Evolutionary conservation across 2,113 vertebrate species (phyloP).

Genomic region (Stegastes partitus): DNA sequence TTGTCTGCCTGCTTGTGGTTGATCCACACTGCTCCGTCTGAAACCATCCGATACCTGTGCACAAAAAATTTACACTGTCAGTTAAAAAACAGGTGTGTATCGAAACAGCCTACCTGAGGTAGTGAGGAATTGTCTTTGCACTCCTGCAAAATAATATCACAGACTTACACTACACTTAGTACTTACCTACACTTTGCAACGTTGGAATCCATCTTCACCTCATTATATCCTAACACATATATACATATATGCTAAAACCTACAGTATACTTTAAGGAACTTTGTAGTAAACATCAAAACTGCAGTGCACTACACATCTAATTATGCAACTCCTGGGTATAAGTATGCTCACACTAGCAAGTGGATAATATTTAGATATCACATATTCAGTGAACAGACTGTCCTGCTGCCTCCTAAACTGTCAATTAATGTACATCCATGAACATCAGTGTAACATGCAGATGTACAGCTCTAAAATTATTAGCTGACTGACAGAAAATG

Average conservation of each 20-base stretch:
- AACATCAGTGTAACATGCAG: not conserved
- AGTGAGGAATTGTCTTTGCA: not conserved
- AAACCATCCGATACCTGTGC: slow-evolving; percentile 91
- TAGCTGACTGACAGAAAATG: no score
- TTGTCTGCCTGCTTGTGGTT: slow-evolving; percentile 89
- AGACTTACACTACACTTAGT: no score
- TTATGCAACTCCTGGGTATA: not conserved
- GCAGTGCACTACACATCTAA: not conserved
- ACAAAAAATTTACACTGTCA: slow-evolving; percentile 3
- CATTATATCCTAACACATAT: no score
- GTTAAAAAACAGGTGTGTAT: not conserved
- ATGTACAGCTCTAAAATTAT: no score
- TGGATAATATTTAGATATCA: not conserved
- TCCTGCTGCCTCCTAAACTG: not conserved
- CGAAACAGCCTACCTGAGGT: not conserved
- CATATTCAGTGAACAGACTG: not conserved
- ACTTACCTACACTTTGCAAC: no score
- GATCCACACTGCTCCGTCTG: slow-evolving; percentile 91
- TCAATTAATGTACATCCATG: not conserved
- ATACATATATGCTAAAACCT: no score
- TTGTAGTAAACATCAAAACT: no score
- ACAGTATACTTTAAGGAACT: no score
- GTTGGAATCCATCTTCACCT: not conserved
- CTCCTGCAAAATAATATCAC: not conserved
- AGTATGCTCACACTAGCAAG: not conserved